A percentile compares a stretch with the other conserved stretches of the same genome.
Evolutionary conservation across 2,797 vertebrate species (phyloP).

Genomic region (Ctenopoma multispine): DNA sequence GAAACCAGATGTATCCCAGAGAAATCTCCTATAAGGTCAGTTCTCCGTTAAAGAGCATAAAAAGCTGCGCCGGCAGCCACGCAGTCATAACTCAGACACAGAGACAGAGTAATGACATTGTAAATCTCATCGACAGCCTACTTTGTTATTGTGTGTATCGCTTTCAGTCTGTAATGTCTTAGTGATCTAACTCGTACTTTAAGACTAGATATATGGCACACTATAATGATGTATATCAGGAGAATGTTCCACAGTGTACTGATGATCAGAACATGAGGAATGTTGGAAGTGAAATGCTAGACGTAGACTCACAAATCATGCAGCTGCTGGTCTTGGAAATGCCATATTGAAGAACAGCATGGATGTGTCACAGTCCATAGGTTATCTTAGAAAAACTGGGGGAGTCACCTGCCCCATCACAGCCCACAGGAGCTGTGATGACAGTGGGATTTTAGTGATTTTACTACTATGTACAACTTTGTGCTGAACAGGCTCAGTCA

Average conservation of each 20-base stretch:
- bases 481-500: neutral
- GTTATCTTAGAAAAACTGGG: conserved; percentile 4
- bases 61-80: conserved; percentile 56
- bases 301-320: conserved; percentile 15
- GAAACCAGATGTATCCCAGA: conserved; percentile 69
- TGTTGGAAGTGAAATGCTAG: conserved; percentile 33
- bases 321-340: conserved; percentile 29
- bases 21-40: conserved; percentile 64
- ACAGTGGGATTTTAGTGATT: too few species aligned
- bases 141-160: conserved; percentile 66
- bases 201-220: conserved; percentile 26
- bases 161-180: conserved; percentile 45
- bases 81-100: conserved; percentile 59
- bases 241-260: neutral
- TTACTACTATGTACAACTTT: too few species aligned
- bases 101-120: conserved; percentile 51
- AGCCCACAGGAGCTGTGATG: conserved; percentile 40
- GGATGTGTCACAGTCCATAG: conserved; percentile 16
- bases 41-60: conserved; percentile 53
- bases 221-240: conserved; percentile 5
- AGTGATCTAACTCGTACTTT: conserved; percentile 30
- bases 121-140: conserved; percentile 54
- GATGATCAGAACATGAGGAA: conserved; percentile 32
- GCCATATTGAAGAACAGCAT: conserved; percentile 21
- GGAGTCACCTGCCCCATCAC: conserved; percentile 18